Conservation (phyloP, 2,888 invertebrate genomes). For the Dorcus parallelipipedus region DNA sequence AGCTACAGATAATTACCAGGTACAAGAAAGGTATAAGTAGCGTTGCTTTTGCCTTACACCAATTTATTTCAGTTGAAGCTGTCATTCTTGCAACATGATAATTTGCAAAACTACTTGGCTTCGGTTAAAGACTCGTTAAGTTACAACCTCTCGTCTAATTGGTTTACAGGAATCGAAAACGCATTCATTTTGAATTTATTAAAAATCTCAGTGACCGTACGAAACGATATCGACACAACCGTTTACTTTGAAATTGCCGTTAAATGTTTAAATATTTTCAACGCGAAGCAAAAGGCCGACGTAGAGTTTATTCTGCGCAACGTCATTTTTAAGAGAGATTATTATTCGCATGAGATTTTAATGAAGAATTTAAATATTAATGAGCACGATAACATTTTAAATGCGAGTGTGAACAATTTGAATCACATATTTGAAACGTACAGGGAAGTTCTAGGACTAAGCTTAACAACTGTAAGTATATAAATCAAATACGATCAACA, state of each 20-base stretch:
- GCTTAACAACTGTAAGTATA: constrained; percentile 39
- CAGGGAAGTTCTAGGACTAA: constrained; percentile 39
- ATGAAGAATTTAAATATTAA: constrained; percentile 55
- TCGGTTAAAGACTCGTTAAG: constrained; percentile 39
- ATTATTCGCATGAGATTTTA: constrained; percentile 57
- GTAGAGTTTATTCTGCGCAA: constrained; percentile 57
- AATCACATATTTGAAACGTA: constrained; percentile 41
- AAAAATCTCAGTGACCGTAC: constrained; percentile 44
- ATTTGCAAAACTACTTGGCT: constrained; percentile 48
- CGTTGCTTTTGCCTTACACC: neutral
- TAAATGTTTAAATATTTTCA: constrained; percentile 60
- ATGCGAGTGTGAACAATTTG: constrained; percentile 41
- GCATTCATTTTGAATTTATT: constrained; percentile 55
- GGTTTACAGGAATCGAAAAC: constrained; percentile 64
- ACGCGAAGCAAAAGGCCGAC: constrained; percentile 57
- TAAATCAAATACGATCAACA: neutral
- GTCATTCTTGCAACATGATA: constrained; percentile 44
- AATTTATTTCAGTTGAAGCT: constrained; percentile 40
- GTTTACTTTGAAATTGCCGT: constrained; percentile 57
- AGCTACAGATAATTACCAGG: constrained; percentile 4
- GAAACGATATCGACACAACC: constrained; percentile 50
- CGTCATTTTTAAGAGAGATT: constrained; percentile 60
- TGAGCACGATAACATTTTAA: constrained; percentile 49
- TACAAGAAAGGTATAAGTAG: neutral
- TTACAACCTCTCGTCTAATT: constrained; percentile 54